Base-by-base conservation (phyloP, 2,113 vertebrate genomes). In the Elaphurus davidianus region DNA sequence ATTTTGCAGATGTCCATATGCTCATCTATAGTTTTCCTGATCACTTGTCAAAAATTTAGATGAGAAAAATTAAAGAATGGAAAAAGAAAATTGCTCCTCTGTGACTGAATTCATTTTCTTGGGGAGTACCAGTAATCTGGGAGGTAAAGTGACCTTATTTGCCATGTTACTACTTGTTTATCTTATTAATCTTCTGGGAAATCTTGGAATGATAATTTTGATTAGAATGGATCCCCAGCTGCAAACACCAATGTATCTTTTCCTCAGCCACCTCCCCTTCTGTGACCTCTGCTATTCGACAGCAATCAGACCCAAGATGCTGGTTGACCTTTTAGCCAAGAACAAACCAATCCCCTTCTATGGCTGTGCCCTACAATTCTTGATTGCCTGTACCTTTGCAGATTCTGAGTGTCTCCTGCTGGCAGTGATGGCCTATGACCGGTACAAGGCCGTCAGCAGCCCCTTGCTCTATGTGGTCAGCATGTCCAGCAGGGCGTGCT, bases 401-500 rank as follows among this genome's bases (percentile, higher is more conserved):
- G 71, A 76, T 45, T 76, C 25, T 79, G 76, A 79, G 76, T 47
- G 76, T 79, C 43, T 79, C 6, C 43, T 79, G 43, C 76, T 79
- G 76, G 76, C 76, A 30, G 76, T 79, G 27, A 79, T 79, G 76
- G 76, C 43, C 43, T 79, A 47, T 79, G 76, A 79, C 0, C 15
- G 27, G 1, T 47, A 47, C 15, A 79, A 0, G 43, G 76, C 76
- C 43, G 10, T 79, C 98, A 71, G 67, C n/a, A 71, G n/a, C n/a
- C 67, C 67, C 67, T 40, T 71, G 19, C 67, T 40, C n/a, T 40
- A 98, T n/a, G 84, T 1, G 3, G 60, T 86, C 12, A 55, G 67
- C 36, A 97, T 98, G 97, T 94, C 95, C 28, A 87, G 11, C 12
- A 16, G 3, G 4, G 21, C 89, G 16, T 94, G 97, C 12, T 85